Percentiles rank a stretch among this genome's conserved stretches.
Conservation (phyloP, 2,888 invertebrate genomes). For the Gymnosoma rotundatum region DNA sequence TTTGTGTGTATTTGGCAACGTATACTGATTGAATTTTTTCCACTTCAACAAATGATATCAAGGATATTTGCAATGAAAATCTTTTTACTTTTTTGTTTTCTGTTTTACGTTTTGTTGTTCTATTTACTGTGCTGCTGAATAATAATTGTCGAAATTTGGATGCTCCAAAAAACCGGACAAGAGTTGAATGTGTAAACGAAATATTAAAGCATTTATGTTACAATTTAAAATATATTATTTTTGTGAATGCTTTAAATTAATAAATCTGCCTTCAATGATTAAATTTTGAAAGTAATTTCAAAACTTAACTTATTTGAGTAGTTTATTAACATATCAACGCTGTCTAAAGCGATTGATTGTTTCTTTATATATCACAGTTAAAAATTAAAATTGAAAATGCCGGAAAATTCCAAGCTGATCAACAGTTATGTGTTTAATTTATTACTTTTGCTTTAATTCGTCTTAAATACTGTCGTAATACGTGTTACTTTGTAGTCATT, state of each 20-base stretch:
- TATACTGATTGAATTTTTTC: conserved; percentile 81
- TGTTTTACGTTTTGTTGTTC: conserved; percentile 16
- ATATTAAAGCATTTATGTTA: conserved; percentile 19
- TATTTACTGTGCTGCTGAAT: conserved; percentile 50
- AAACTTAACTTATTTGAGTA: too few relatives aligned
- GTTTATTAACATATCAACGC: too few relatives aligned
- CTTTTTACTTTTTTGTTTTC: conserved; percentile 42
- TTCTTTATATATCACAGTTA: too few relatives aligned
- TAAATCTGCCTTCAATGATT: too few relatives aligned
- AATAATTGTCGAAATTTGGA: conserved; percentile 54
- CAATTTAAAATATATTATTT: too few relatives aligned
- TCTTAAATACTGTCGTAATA: background rate
- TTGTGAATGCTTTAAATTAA: too few relatives aligned
- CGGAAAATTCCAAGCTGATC: too few relatives aligned
- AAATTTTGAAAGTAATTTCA: too few relatives aligned
- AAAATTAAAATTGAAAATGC: too few relatives aligned
- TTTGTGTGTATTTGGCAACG: conserved; percentile 77
- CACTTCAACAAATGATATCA: conserved; percentile 81
- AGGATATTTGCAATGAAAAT: conserved; percentile 78
- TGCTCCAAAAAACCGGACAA: conserved; percentile 49
- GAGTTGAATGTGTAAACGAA: conserved; percentile 27
- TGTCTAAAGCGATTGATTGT: too few relatives aligned
- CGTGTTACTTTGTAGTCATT: conserved; percentile 14
- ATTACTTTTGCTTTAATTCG: background rate
- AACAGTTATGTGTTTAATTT: background rate